Evolutionary conservation across 2,888 invertebrate genomes (phyloP).

Genomic region (Stenchaetothrips biformis): DNA sequence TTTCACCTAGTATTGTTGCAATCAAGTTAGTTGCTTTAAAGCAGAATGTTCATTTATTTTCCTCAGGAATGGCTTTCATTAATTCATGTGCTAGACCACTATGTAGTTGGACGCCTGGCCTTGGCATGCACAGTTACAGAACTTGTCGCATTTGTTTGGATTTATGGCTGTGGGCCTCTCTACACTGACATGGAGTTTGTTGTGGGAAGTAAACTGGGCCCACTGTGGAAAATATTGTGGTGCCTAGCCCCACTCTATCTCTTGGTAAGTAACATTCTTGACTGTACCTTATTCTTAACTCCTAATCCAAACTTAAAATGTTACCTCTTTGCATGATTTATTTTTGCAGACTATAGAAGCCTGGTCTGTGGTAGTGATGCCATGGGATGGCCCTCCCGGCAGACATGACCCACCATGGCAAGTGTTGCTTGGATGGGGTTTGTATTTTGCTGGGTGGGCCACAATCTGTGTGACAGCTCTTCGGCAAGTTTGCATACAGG

Average conservation of each 20-base stretch:
- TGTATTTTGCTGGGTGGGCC: constrained; percentile 48
- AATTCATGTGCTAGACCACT: constrained; percentile 50
- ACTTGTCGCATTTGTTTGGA: constrained; percentile 49
- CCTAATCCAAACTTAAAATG: constrained; percentile 13
- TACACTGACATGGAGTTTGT: constrained; percentile 54
- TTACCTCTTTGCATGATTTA: neutral
- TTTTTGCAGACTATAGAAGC: constrained; percentile 40
- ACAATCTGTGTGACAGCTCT: constrained; percentile 47
- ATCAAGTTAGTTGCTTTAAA: constrained; percentile 37
- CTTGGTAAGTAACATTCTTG: constrained; percentile 39
- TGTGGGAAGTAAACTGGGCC: constrained; percentile 48
- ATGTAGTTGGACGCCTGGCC: constrained; percentile 50
- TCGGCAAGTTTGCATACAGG: constrained; percentile 48
- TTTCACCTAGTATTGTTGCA: neutral
- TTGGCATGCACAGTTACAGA: constrained; percentile 49
- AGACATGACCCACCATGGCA: constrained; percentile 47
- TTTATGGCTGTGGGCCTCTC: constrained; percentile 50
- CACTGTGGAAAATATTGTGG: constrained; percentile 50
- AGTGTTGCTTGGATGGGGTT: constrained; percentile 48
- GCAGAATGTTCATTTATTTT: constrained; percentile 41
- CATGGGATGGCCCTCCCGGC: constrained; percentile 41
- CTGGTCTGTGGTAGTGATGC: constrained; percentile 47
- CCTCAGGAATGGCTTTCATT: constrained; percentile 40
- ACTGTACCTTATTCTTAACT: neutral
- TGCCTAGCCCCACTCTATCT: constrained; percentile 48